Evolutionary conservation across 1,140 invertebrate genomes (phyloP).

Genomic region (Daktulosphaira vitifoliae): DNA sequence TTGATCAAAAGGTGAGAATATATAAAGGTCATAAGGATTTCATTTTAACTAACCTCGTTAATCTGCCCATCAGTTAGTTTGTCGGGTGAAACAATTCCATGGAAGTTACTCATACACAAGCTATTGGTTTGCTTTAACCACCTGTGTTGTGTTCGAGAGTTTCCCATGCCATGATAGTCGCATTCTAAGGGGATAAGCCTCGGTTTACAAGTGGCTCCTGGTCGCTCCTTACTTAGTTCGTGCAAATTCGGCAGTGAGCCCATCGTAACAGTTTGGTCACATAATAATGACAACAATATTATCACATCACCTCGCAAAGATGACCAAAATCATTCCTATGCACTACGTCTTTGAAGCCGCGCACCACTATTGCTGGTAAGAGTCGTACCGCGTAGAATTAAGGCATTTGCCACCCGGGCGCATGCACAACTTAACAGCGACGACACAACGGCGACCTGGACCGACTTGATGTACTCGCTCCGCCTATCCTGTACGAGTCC

Average conservation of each 20-base stretch:
- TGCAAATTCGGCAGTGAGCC: slow-evolving; percentile 26
- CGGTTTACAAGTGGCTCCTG: background rate
- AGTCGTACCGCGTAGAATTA: too few relatives aligned
- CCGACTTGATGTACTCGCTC: background rate
- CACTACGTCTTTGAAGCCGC: too few relatives aligned
- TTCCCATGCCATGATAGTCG: background rate
- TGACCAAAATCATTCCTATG: too few relatives aligned
- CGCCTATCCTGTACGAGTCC: background rate
- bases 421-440: too few relatives aligned
- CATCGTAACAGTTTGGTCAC: background rate
- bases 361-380: too few relatives aligned
- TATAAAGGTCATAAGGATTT: too few relatives aligned
- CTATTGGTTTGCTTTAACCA: slow-evolving; percentile 20
- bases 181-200: background rate
- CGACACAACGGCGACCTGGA: background rate
- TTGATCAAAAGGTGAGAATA: too few relatives aligned
- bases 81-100: background rate
- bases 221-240: slow-evolving; percentile 6
- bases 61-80: background rate
- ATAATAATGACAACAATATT: too few relatives aligned
- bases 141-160: background rate
- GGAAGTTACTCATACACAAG: slow-evolving; percentile 19
- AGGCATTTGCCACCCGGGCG: too few relatives aligned
- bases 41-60: slow-evolving; percentile 8
- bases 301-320: too few relatives aligned